Percentiles rank a stretch among this genome's conserved stretches.
Conservation (phyloP, 2,797 vertebrate genomes). For the Eurystomus glaucurus region DNA sequence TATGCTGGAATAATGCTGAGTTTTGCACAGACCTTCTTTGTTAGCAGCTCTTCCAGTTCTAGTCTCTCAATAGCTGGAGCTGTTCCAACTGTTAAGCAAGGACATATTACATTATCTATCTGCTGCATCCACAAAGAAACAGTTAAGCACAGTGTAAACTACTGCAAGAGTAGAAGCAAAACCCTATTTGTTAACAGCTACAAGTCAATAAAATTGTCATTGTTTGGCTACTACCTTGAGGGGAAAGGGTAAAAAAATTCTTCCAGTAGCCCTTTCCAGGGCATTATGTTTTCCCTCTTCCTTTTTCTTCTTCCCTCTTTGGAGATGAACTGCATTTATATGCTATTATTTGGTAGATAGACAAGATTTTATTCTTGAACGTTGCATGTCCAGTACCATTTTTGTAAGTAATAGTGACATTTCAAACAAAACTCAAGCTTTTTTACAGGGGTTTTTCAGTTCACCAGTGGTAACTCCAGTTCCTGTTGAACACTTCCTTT, state of each 20-base stretch:
- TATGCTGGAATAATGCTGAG: slow-evolving; percentile 1
- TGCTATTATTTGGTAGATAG: not conserved
- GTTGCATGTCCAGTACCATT: not conserved
- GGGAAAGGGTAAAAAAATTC: not conserved
- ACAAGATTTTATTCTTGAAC: not conserved
- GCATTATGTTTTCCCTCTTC: not conserved
- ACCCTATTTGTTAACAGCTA: not conserved
- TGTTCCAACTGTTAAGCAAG: slow-evolving; percentile 36
- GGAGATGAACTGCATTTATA: not conserved
- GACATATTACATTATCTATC: slow-evolving; percentile 22
- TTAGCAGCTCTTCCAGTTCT: slow-evolving; percentile 43
- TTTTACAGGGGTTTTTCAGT: not conserved
- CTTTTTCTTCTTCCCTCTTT: not conserved
- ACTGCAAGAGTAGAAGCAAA: not conserved
- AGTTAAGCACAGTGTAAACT: slow-evolving; percentile 18
- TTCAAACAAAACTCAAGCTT: not conserved
- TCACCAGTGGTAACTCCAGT: not conserved
- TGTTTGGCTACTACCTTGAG: slow-evolving; percentile 19
- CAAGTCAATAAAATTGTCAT: not conserved
- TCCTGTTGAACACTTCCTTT: not conserved
- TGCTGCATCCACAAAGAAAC: slow-evolving; percentile 45
- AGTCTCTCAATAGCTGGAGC: slow-evolving; percentile 58
- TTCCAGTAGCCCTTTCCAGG: not conserved
- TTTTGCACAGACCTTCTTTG: slow-evolving; percentile 42
- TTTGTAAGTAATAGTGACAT: not conserved